Percentiles rank a stretch among this genome's conserved stretches.
These are phyloP conservation scores for Plodia interpunctella DNA, from an alignment of 1,140 invertebrate genomes.

Conservation along the genomic window DNA sequence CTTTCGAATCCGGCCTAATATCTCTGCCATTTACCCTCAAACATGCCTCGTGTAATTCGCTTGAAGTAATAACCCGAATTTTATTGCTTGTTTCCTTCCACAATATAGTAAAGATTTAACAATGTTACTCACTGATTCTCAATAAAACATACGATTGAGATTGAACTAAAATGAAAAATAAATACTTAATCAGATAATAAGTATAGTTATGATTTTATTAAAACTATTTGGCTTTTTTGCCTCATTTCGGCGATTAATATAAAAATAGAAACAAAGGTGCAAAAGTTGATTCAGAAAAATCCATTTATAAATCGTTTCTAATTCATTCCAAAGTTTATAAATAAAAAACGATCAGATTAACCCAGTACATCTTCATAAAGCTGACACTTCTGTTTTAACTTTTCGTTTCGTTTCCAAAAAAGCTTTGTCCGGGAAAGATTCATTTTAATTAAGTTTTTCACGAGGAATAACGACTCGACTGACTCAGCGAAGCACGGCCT, in stretches of 20 bases:
- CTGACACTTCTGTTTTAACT: conserved; percentile 32
- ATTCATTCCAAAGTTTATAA: background rate
- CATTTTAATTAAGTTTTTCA: conserved; percentile 67
- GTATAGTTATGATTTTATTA: too few relatives aligned
- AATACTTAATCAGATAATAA: too few relatives aligned
- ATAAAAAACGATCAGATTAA: conserved; percentile 8
- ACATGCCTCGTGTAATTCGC: conserved; percentile 17
- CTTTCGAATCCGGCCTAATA: conserved; percentile 19
- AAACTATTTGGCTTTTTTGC: too few relatives aligned
- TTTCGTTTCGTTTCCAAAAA: conserved; percentile 40
- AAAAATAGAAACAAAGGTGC: too few relatives aligned
- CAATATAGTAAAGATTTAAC: conserved; percentile 12
- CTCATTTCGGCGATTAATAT: too few relatives aligned
- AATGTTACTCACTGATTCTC: background rate
- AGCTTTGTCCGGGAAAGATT: conserved; percentile 49
- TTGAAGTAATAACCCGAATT: conserved; percentile 17
- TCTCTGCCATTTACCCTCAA: conserved; percentile 15
- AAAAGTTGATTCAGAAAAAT: too few relatives aligned
- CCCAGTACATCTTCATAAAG: conserved; percentile 23
- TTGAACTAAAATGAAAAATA: too few relatives aligned
- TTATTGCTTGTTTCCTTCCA: conserved; percentile 18
- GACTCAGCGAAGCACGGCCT: conserved; percentile 44
- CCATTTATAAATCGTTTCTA: background rate
- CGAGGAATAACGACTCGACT: conserved; percentile 51
- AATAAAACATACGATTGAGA: too few relatives aligned